Evolutionary conservation across 1,140 invertebrate species (phyloP).

Genomic region (Drosophila littoralis): DNA sequence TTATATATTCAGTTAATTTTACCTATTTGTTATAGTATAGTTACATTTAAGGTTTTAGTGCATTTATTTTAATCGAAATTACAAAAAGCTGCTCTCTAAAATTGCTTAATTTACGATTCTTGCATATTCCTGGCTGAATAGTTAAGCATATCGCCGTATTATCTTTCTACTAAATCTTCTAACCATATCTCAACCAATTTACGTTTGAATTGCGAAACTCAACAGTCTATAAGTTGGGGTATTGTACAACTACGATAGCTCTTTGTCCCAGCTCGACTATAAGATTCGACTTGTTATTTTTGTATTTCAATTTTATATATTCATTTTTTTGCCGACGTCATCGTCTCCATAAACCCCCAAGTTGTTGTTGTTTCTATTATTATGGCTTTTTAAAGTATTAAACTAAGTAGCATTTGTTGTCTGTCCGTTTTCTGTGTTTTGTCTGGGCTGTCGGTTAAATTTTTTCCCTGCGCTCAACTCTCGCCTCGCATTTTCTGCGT

Average conservation of each 20-base stretch:
- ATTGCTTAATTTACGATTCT: too few relatives aligned
- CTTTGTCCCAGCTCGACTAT: background rate
- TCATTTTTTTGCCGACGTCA: slow-evolving; percentile 54
- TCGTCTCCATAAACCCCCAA: slow-evolving; percentile 42
- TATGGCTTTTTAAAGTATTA: slow-evolving; percentile 77
- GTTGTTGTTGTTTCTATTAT: slow-evolving; percentile 44
- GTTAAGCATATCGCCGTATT: too few relatives aligned
- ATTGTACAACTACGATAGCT: background rate
- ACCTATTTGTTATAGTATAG: too few relatives aligned
- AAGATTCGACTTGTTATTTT: background rate
- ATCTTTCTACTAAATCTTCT: too few relatives aligned
- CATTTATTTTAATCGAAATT: too few relatives aligned
- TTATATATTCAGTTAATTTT: too few relatives aligned
- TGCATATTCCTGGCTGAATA: too few relatives aligned
- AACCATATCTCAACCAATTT: too few relatives aligned
- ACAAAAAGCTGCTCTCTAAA: too few relatives aligned
- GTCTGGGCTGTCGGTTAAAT: slow-evolving; percentile 26
- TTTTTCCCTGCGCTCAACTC: slow-evolving; percentile 15
- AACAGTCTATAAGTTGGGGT: background rate
- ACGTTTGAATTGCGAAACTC: too few relatives aligned
- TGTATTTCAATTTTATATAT: slow-evolving; percentile 30
- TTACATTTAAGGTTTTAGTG: too few relatives aligned
- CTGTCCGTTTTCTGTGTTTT: slow-evolving; percentile 2
- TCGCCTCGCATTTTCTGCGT: slow-evolving; percentile 77
- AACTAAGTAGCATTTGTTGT: slow-evolving; percentile 63